A percentile compares a stretch with the other conserved stretches of the same genome.
phyloP scores from a whole-genome alignment of 1,140 invertebrate genomes.

The Panagrolaimus sp. region DNA sequence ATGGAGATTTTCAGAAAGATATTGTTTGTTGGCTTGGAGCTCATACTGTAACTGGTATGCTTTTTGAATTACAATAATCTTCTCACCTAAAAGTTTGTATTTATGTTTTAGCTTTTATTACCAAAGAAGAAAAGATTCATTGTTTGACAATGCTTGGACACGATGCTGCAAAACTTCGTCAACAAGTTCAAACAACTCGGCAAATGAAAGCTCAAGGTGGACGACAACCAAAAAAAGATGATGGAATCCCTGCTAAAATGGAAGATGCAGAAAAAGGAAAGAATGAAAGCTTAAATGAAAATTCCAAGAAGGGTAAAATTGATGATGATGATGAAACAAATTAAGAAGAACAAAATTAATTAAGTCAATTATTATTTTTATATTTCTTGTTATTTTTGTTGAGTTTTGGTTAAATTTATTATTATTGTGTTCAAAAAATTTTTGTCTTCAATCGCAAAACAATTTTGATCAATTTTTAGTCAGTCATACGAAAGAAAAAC shows the following conservation, averaged over 20 bases:
- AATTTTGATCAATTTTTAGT: no score
- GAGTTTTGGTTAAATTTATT: no score
- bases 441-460: no score
- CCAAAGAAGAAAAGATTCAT: slow-evolving; percentile 45
- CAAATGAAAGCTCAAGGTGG: slow-evolving; percentile 14
- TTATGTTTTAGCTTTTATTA: slow-evolving; percentile 31
- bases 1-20: slow-evolving; percentile 31
- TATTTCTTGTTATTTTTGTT: no score
- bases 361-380: not conserved
- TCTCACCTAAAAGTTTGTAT: not conserved
- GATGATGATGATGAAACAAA: no score
- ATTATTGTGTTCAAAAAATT: no score
- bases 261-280: no score
- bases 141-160: slow-evolving; percentile 39
- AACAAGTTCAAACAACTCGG: slow-evolving; percentile 17
- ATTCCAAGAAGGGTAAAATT: no score
- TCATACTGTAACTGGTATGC: slow-evolving; percentile 26
- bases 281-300: no score
- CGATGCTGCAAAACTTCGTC: slow-evolving; percentile 27
- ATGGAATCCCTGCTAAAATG: no score
- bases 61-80: not conserved
- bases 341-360: not conserved
- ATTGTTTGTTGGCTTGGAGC: slow-evolving; percentile 40
- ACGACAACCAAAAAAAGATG: no score
- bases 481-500: no score